Conservation (phyloP, 2,113 vertebrate species). For the Rhombomys opimus region DNA sequence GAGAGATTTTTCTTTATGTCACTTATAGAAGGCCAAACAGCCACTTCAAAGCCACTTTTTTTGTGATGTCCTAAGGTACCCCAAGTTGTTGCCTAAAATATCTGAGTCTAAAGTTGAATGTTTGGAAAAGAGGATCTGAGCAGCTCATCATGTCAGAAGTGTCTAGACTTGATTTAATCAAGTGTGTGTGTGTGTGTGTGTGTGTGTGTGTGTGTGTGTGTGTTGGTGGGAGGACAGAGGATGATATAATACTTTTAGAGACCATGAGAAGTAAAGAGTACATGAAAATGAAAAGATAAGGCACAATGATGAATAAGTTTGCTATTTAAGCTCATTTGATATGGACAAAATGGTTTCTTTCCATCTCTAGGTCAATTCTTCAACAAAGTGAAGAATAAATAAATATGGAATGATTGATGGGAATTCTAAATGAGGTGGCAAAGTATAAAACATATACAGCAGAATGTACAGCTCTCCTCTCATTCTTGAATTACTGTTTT, state of each 20-base stretch:
- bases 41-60: background rate
- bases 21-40: background rate
- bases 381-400: conserved; percentile 5
- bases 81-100: background rate
- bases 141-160: background rate
- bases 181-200: background rate
- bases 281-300: background rate
- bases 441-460: conserved; percentile 41
- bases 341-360: conserved; percentile 11
- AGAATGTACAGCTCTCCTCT: background rate
- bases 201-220: background rate
- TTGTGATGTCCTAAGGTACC: background rate
- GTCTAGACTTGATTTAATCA: background rate
- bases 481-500: background rate
- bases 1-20: background rate
- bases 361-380: background rate
- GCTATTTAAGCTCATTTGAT: conserved; percentile 15
- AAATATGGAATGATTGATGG: background rate
- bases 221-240: background rate
- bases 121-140: background rate
- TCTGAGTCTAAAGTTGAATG: conserved; percentile 1
- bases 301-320: background rate
- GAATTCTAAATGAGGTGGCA: conserved; percentile 7
- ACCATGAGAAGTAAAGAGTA: background rate
- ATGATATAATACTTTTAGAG: background rate